Evolutionary conservation across 2,113 vertebrate species (phyloP).

Genomic region (Sander vitreus): DNA sequence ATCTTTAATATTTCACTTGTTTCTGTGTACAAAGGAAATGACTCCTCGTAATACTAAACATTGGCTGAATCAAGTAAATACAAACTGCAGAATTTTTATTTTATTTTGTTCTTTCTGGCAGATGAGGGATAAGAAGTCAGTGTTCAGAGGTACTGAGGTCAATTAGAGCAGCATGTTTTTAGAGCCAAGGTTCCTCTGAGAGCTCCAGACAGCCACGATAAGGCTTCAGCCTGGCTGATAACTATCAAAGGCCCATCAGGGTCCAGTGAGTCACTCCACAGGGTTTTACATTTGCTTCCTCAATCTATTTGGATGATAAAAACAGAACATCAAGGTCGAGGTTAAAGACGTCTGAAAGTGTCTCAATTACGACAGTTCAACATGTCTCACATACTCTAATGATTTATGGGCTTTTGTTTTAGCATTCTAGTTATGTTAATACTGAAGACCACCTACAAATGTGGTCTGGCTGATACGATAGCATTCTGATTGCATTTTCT

Average conservation of each 20-base stretch:
- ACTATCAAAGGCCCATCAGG: constrained; percentile 57
- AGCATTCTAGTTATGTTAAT: constrained; percentile 1
- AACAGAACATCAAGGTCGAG: constrained; percentile 55
- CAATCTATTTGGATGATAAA: constrained; percentile 53
- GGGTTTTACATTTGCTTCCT: constrained; percentile 46
- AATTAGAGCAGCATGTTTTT: constrained; percentile 57
- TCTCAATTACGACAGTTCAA: constrained; percentile 37
- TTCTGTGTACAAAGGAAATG: constrained; percentile 16
- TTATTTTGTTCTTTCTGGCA: constrained; percentile 22
- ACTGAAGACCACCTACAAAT: constrained; percentile 9
- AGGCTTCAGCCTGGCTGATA: constrained; percentile 45
- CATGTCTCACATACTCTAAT: constrained; percentile 17
- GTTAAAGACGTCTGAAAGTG: constrained; percentile 49
- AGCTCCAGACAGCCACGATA: constrained; percentile 62
- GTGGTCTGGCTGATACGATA: constrained; percentile 8
- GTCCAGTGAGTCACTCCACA: constrained; percentile 49
- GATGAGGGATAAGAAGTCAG: constrained; percentile 48
- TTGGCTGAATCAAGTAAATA: constrained; percentile 15
- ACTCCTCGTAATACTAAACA: neutral
- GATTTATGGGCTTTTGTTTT: constrained; percentile 29
- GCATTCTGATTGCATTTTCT: neutral
- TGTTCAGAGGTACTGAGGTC: constrained; percentile 44
- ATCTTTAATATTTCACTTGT: neutral
- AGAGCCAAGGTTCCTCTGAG: constrained; percentile 56
- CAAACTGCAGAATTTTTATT: neutral